A percentile compares a stretch with the other conserved stretches of the same genome.
Evolutionary conservation across 2,797 vertebrate genomes (phyloP).

Genomic region (Oryzias sinensis): DNA sequence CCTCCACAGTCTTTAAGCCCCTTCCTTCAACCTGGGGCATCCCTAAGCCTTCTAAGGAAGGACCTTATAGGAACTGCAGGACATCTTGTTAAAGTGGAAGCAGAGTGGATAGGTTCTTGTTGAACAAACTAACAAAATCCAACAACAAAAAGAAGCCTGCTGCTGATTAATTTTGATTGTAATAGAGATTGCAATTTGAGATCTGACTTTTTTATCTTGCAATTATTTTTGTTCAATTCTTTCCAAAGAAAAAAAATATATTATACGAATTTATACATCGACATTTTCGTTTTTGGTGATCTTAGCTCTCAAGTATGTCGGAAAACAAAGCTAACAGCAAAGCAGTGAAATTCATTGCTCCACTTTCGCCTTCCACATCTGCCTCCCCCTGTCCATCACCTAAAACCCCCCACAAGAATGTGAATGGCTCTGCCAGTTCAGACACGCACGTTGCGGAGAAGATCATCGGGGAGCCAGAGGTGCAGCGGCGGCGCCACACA

Average conservation of each 20-base stretch:
- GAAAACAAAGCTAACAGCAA: slow-evolving; percentile 69
- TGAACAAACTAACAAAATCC: not conserved
- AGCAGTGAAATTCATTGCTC: slow-evolving; percentile 72
- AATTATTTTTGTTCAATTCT: slow-evolving; percentile 10
- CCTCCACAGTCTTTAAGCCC: slow-evolving; percentile 57
- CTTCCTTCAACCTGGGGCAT: slow-evolving; percentile 61
- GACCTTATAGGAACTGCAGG: slow-evolving; percentile 52
- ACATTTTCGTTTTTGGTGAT: slow-evolving; percentile 30
- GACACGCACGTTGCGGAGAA: slow-evolving; percentile 86
- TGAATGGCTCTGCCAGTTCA: slow-evolving; percentile 89
- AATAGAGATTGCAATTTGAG: slow-evolving; percentile 22
- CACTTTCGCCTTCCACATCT: slow-evolving; percentile 65
- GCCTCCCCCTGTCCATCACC: slow-evolving; percentile 52
- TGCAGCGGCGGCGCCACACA: slow-evolving; percentile 92
- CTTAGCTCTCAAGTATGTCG: slow-evolving; percentile 65
- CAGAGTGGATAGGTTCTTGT: slow-evolving; percentile 10
- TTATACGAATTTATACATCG: slow-evolving; percentile 49
- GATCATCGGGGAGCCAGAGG: slow-evolving; percentile 75
- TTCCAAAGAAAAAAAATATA: not conserved
- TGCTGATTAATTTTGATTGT: not conserved
- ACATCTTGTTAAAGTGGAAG: slow-evolving; percentile 52
- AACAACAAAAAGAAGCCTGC: not conserved
- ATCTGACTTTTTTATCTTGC: slow-evolving; percentile 2
- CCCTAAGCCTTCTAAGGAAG: slow-evolving; percentile 48
- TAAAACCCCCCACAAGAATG: slow-evolving; percentile 79